phyloP scores from a whole-genome alignment of 2,797 vertebrate species.

The Esox masquinongy region DNA sequence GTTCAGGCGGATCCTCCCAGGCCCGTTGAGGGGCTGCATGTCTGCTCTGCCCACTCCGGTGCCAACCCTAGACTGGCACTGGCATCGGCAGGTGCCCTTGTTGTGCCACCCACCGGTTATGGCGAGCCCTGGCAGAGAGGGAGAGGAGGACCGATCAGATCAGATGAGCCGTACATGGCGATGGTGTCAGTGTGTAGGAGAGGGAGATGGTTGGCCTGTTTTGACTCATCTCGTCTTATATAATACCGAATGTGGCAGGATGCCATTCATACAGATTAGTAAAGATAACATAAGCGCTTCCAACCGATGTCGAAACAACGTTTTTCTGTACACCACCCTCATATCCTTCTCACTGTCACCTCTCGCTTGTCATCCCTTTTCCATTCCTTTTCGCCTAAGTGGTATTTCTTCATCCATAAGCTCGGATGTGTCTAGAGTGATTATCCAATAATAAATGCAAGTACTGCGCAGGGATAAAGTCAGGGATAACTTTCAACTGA shows the following conservation, averaged over 20 bases:
- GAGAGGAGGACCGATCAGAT: neutral
- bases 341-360: neutral
- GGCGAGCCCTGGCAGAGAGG: constrained; percentile 15
- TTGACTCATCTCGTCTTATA: neutral
- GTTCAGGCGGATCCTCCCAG: constrained; percentile 35
- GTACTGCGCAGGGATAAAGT: neutral
- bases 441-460: neutral
- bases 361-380: neutral
- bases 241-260: neutral
- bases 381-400: neutral
- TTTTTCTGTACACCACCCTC: constrained; percentile 17
- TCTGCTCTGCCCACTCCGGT: constrained; percentile 39
- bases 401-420: neutral
- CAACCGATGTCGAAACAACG: constrained; percentile 28
- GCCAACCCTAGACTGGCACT: constrained; percentile 24
- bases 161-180: neutral
- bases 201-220: neutral
- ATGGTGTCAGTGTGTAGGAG: neutral
- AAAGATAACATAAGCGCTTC: constrained; percentile 35
- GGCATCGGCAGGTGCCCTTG: constrained; percentile 6
- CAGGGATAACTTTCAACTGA: neutral
- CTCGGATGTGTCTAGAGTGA: neutral
- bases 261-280: constrained; percentile 35
- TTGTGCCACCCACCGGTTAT: constrained; percentile 19
- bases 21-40: constrained; percentile 55